Conservation (phyloP, 2,888 invertebrate genomes). For the Lasioglossum calceatum region DNA sequence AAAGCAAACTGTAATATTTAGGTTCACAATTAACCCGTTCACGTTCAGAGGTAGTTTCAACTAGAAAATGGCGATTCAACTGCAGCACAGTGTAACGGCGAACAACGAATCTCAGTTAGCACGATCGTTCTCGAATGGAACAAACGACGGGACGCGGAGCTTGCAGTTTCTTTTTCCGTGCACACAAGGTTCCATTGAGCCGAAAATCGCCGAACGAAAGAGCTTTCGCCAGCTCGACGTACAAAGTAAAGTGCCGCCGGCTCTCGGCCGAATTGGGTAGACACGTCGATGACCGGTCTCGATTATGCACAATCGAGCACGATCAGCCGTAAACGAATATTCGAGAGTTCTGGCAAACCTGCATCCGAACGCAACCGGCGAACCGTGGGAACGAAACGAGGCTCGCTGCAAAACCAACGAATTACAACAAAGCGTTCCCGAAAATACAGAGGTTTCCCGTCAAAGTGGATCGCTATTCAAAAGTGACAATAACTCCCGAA, state of each 20-base stretch:
- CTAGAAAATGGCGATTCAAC: background rate
- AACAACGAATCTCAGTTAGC: background rate
- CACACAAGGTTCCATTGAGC: background rate
- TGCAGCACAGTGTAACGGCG: background rate
- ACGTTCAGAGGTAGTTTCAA: too few relatives aligned
- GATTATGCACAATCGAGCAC: conserved; percentile 13
- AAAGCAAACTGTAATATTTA: too few relatives aligned
- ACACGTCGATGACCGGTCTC: conserved; percentile 1
- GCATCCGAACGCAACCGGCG: conserved; percentile 22
- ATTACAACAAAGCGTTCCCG: background rate
- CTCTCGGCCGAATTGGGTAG: background rate
- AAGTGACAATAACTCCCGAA: background rate
- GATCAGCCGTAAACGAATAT: conserved; percentile 11
- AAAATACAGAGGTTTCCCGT: background rate
- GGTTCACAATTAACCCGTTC: too few relatives aligned
- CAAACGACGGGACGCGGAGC: background rate
- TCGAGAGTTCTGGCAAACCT: conserved; percentile 12
- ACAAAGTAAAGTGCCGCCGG: background rate
- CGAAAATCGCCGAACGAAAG: background rate
- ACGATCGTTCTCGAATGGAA: background rate
- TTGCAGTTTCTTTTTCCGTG: background rate
- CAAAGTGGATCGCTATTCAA: background rate
- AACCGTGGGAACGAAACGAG: conserved; percentile 4
- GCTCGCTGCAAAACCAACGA: conserved; percentile 17
- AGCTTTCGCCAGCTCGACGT: background rate